Evolutionary conservation across 1,140 invertebrate species (phyloP), one percentile per base, ranked within the genome.

Genomic region (Drosophila miranda): DNA sequence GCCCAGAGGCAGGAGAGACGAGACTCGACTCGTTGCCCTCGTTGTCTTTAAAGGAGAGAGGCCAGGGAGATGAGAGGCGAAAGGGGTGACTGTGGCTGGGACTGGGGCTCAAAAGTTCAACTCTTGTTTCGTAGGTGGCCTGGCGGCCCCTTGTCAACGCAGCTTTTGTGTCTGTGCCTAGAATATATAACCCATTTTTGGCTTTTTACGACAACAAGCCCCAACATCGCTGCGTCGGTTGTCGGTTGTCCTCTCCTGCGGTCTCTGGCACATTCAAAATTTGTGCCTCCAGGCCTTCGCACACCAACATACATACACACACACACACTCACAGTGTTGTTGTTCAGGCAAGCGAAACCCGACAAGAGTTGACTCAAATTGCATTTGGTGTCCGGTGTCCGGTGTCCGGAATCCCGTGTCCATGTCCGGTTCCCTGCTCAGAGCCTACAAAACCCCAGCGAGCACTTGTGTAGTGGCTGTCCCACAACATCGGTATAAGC

Each of bases 171-270:
- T 76, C 61, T 80, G 73, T 70, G 62, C 56, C 78, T 86, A 70
- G 82, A 77, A 81, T 77, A 87, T 84, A 86, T 86, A 86, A 86
- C 77, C 73, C 81, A 86, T 80, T 84, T 84, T 84, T 86, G 80
- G 76, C 76, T 80, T 84, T 83, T 84, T 78, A 76, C 80, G 53
- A 79, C 80, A 61, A 86, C 81, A 73, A 57, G 49, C 51, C 62
- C 51, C 53, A 76, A 86, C 72, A 80, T 38, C 34, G 34, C 34
- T 38, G 34, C 11, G 34, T 38, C 34, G 34, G 34, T 38, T 13
- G 34, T 13, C 11, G 77, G 75, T 71, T 78, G 62, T 74, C 46
- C 46, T 49, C 46, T 49, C 45, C 54, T 58, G 72, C 42, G 49
- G 52, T 84, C 66, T 59, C 34, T 30, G 59, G 48, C 71, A 52